Evolutionary conservation across 2,888 invertebrate species (phyloP).

Genomic region (Drosophila trichaetosa): DNA sequence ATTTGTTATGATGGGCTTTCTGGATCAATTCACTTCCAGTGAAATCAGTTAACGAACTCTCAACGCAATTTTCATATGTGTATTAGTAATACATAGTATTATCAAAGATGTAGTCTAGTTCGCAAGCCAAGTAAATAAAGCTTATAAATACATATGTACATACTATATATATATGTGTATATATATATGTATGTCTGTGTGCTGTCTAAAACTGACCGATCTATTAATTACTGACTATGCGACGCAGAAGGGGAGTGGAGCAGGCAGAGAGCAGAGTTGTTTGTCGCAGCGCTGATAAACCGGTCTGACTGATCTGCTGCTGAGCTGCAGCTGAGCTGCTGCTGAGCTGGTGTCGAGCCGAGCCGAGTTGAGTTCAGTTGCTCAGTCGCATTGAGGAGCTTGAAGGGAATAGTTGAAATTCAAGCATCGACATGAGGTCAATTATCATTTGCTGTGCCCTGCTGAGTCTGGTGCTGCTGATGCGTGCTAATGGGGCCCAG

Average conservation of each 20-base stretch:
- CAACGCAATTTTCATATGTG: neutral
- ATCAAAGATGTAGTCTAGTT: neutral
- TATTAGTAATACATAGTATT: neutral
- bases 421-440: conserved; percentile 62
- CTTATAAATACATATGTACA: neutral
- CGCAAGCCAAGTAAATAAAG: conserved; percentile 5
- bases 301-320: conserved; percentile 25
- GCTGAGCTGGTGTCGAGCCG: neutral
- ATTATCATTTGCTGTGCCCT: conserved; percentile 49
- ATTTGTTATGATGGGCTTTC: neutral
- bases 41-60: conserved; percentile 1
- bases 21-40: neutral
- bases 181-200: neutral
- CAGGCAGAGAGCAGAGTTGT: conserved; percentile 2
- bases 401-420: conserved; percentile 41
- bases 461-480: conserved; percentile 53
- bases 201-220: conserved; percentile 4
- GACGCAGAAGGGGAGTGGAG: neutral
- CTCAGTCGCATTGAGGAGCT: conserved; percentile 47
- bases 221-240: conserved; percentile 16
- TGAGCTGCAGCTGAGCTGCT: neutral
- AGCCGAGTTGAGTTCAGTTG: neutral
- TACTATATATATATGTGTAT: too few relatives aligned
- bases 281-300: conserved; percentile 33
- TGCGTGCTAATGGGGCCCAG: conserved; percentile 32